Evolutionary conservation across 2,888 invertebrate genomes (phyloP).

Genomic region (Glyphotaelius pellucidus): DNA sequence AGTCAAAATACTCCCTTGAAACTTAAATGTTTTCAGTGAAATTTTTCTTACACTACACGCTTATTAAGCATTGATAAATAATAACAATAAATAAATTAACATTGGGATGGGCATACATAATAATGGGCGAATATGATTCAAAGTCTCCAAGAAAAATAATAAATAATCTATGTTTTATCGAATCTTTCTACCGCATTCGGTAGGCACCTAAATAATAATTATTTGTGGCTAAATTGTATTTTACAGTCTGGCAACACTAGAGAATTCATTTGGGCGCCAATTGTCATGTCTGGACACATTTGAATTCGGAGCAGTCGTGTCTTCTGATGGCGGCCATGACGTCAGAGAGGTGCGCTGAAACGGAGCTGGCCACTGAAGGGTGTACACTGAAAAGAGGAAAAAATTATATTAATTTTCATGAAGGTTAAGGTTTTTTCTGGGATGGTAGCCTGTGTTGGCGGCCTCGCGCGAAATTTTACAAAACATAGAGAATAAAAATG

Average conservation of each 20-base stretch:
- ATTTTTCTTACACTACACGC: background rate
- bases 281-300: conserved; percentile 72
- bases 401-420: background rate
- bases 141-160: background rate
- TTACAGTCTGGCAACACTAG: conserved; percentile 49
- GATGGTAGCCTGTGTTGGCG: too few species aligned
- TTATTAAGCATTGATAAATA: background rate
- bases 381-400: conserved; percentile 78
- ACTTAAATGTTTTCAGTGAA: background rate
- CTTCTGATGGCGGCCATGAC: conserved; percentile 85
- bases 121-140: background rate
- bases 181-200: background rate
- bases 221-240: conserved; percentile 34
- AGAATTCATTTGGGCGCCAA: conserved; percentile 43
- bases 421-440: too few species aligned
- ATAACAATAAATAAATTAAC: conserved; percentile 9
- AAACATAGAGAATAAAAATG: too few species aligned
- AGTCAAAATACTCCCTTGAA: background rate
- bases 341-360: conserved; percentile 83
- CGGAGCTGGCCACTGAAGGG: conserved; percentile 77
- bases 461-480: too few species aligned
- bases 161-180: conserved; percentile 12
- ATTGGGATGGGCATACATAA: background rate
- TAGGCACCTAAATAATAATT: background rate
- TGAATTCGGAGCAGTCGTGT: conserved; percentile 83